A percentile compares a stretch with the other conserved stretches of the same genome.
Conservation (phyloP, 2,113 vertebrate species). For the Megaptera novaeangliae region DNA sequence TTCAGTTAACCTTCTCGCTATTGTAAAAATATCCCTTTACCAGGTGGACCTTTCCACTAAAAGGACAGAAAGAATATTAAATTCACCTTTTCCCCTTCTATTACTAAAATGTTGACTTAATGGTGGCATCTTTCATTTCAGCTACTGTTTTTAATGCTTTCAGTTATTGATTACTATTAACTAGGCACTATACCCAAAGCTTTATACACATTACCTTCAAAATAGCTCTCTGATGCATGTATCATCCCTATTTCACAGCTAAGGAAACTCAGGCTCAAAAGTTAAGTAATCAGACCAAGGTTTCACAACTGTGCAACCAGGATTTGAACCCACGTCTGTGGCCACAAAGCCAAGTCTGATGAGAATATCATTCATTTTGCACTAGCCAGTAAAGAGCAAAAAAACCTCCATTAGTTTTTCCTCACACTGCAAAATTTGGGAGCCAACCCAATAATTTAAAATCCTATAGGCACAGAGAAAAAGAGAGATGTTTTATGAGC, state of each 20-base stretch:
- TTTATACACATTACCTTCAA: neutral
- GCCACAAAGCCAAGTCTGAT: neutral
- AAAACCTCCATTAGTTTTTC: neutral
- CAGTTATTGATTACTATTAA: neutral
- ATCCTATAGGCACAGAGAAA: neutral
- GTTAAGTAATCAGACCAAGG: constrained; percentile 7
- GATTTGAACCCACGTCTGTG: neutral
- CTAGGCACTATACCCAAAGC: neutral
- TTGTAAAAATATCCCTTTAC: neutral
- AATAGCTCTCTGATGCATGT: neutral
- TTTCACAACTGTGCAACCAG: neutral
- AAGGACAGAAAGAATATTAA: neutral
- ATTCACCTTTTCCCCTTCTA: neutral
- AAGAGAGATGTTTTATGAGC: constrained; percentile 44
- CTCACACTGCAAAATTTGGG: constrained; percentile 10
- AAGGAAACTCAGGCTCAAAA: neutral
- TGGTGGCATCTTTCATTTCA: neutral
- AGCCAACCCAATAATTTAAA: neutral
- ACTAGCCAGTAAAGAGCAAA: neutral
- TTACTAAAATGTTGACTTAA: neutral
- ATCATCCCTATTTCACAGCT: neutral
- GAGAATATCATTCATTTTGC: neutral
- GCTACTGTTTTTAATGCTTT: neutral
- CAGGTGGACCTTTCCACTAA: neutral
- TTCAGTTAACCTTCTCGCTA: neutral